These are phyloP conservation scores for Drosophila kohkoa DNA, from an alignment of 1,140 invertebrate species.

Conservation along the genomic window DNA sequence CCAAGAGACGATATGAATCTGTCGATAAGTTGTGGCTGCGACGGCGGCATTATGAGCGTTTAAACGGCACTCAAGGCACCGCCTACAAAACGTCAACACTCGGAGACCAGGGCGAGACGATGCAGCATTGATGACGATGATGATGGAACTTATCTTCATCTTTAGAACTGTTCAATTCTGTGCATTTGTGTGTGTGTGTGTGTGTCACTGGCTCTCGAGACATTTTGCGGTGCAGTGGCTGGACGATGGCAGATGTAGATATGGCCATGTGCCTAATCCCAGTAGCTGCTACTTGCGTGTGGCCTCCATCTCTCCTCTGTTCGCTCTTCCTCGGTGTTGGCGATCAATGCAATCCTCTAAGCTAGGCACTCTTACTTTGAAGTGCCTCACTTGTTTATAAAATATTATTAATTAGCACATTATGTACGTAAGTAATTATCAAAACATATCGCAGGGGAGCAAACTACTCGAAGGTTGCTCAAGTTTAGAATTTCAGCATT, in stretches of 20 bases:
- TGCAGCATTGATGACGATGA: slow-evolving; percentile 47
- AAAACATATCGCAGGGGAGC: slow-evolving; percentile 12
- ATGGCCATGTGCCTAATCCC: slow-evolving; percentile 42
- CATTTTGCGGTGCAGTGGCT: slow-evolving; percentile 60
- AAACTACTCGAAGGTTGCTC: slow-evolving; percentile 21
- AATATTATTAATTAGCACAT: slow-evolving; percentile 75
- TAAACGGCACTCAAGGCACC: slow-evolving; percentile 73
- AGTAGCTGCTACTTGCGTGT: slow-evolving; percentile 16
- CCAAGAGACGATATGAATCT: slow-evolving; percentile 59
- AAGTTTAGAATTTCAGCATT: slow-evolving; percentile 22
- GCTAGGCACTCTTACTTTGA: slow-evolving; percentile 13
- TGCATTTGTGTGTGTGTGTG: slow-evolving; percentile 16
- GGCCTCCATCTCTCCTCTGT: slow-evolving; percentile 1
- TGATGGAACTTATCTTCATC: slow-evolving; percentile 73
- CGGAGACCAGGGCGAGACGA: slow-evolving; percentile 15
- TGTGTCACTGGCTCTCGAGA: slow-evolving; percentile 36
- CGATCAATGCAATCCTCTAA: slow-evolving; percentile 5
- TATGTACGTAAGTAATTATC: slow-evolving; percentile 30
- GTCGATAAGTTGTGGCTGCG: slow-evolving; percentile 71
- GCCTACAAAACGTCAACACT: slow-evolving; percentile 82
- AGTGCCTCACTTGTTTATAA: slow-evolving; percentile 66
- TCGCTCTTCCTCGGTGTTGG: slow-evolving; percentile 19
- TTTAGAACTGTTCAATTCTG: slow-evolving; percentile 50
- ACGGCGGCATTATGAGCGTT: slow-evolving; percentile 54
- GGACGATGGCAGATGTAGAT: slow-evolving; percentile 45